Percentiles rank a stretch among this genome's conserved stretches.
These are phyloP conservation scores for Phortica magna DNA, from an alignment of 2,888 invertebrate genomes.

Conservation along the genomic window DNA sequence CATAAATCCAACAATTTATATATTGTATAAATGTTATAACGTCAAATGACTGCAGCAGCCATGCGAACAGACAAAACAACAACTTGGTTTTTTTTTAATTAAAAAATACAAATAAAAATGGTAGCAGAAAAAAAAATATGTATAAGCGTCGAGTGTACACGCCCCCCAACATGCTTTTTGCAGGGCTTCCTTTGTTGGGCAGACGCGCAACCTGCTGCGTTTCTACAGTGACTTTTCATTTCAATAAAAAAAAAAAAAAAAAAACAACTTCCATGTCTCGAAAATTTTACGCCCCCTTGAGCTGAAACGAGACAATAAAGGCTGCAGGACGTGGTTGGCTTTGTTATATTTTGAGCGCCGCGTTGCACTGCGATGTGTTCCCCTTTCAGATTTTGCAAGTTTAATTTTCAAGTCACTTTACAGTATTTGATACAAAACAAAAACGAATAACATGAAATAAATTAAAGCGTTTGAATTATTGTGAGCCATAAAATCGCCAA, in stretches of 20 bases:
- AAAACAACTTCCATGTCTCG: conserved; percentile 26
- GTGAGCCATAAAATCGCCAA: too few relatives aligned
- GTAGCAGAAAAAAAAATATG: conserved; percentile 43
- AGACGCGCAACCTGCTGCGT: conserved; percentile 40
- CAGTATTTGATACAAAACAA: background rate
- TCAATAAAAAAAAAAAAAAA: conserved; percentile 5
- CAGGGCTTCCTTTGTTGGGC: conserved; percentile 68
- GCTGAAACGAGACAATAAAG: background rate
- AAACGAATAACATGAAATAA: background rate
- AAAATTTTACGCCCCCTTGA: conserved; percentile 11
- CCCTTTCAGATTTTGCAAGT: background rate
- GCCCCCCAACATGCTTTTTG: conserved; percentile 36
- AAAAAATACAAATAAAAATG: conserved; percentile 42
- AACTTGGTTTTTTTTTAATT: conserved; percentile 68
- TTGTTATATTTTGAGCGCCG: conserved; percentile 69
- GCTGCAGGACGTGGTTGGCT: conserved; percentile 60
- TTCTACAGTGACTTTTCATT: conserved; percentile 48
- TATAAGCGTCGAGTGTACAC: conserved; percentile 48
- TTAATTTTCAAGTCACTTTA: background rate
- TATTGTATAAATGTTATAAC: background rate
- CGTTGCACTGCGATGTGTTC: conserved; percentile 18
- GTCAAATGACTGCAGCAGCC: conserved; percentile 4
- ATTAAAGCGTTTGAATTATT: too few relatives aligned
- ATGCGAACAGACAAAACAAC: background rate
- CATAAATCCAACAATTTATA: conserved; percentile 37